Percentiles rank a stretch among this genome's conserved stretches.
Conservation (phyloP, 1,140 invertebrate species). For the Caerostris darwini region DNA sequence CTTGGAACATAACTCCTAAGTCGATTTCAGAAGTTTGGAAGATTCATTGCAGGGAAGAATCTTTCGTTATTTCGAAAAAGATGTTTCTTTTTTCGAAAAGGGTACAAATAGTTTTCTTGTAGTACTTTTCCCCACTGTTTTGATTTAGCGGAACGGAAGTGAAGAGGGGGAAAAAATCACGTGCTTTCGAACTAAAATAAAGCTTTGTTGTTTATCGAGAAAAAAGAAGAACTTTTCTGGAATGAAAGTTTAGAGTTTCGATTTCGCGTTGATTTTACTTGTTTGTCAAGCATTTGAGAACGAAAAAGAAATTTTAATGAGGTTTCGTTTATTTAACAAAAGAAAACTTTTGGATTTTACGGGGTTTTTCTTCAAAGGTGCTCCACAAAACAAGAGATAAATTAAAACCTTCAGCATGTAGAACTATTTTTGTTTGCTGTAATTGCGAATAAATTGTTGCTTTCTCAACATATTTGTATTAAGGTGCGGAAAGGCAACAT, state of each 20-base stretch:
- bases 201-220: slow-evolving; percentile 29
- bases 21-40: slow-evolving; percentile 60
- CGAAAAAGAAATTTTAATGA: background rate
- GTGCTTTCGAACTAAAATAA: slow-evolving; percentile 34
- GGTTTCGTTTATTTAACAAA: background rate
- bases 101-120: slow-evolving; percentile 47
- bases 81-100: slow-evolving; percentile 3
- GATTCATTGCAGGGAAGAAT: slow-evolving; percentile 35
- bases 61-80: background rate
- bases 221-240: background rate
- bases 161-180: background rate
- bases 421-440: background rate
- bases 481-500: no score
- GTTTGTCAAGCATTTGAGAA: background rate
- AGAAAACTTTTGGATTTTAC: background rate
- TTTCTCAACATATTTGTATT: background rate
- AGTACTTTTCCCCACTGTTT: slow-evolving; percentile 20
- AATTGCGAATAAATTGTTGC: background rate
- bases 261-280: background rate
- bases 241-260: background rate
- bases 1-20: slow-evolving; percentile 39
- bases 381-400: background rate
- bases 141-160: slow-evolving; percentile 62
- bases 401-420: slow-evolving; percentile 9
- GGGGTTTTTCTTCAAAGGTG: background rate